Evolutionary conservation across 2,888 invertebrate genomes (phyloP).

Genomic region (Agrochola macilenta): DNA sequence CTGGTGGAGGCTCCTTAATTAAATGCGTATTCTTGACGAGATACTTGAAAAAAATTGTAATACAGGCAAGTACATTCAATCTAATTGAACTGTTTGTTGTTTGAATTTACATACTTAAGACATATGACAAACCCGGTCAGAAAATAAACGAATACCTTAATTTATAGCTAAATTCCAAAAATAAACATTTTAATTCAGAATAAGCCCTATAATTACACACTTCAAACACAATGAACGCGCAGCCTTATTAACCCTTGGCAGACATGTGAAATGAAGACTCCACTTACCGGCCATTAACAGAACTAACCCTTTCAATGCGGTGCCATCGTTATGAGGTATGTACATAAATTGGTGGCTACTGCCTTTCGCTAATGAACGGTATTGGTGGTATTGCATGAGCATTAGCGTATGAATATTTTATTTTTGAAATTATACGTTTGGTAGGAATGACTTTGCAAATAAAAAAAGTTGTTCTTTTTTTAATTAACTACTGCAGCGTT

Average conservation of each 20-base stretch:
- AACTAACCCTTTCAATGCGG: slow-evolving; percentile 54
- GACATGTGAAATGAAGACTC: slow-evolving; percentile 49
- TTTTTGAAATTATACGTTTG: slow-evolving; percentile 49
- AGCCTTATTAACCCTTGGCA: slow-evolving; percentile 57
- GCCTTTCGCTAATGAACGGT: slow-evolving; percentile 46
- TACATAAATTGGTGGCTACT: slow-evolving; percentile 35
- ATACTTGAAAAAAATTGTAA: too few relatives aligned
- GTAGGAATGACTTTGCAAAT: slow-evolving; percentile 6
- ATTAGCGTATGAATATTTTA: slow-evolving; percentile 60
- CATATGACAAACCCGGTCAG: too few relatives aligned
- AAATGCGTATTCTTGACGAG: background rate
- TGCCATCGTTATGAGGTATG: slow-evolving; percentile 41
- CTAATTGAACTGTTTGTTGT: background rate
- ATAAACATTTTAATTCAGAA: background rate
- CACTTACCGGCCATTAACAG: slow-evolving; percentile 59
- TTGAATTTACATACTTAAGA: too few relatives aligned
- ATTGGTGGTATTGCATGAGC: slow-evolving; percentile 30
- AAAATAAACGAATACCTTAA: too few relatives aligned
- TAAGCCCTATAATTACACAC: slow-evolving; percentile 6
- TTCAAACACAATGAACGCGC: slow-evolving; percentile 42
- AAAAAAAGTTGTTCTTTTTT: background rate
- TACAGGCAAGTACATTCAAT: background rate
- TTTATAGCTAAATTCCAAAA: background rate
- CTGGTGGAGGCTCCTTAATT: background rate
- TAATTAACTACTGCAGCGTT: background rate